These are phyloP conservation scores for Poecilia latipinna DNA, from an alignment of 2,113 vertebrate species.

Conservation along the genomic window DNA sequence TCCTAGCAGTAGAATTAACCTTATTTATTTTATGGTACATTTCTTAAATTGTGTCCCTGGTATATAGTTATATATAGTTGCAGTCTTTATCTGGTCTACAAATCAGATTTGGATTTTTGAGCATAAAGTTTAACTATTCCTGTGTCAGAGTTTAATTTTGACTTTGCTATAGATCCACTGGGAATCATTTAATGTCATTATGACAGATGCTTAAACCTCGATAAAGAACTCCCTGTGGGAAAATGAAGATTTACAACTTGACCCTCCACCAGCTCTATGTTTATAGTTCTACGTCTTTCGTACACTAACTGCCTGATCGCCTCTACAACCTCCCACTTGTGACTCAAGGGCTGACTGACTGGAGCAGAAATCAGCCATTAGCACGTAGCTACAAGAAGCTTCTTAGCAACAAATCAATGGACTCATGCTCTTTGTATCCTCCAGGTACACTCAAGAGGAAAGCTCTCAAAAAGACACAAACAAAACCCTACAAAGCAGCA, in stretches of 20 bases:
- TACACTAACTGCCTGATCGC: conserved; percentile 15
- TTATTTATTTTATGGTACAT: no score
- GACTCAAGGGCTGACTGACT: conserved; percentile 36
- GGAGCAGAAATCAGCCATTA: conserved; percentile 43
- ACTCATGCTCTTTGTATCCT: conserved; percentile 32
- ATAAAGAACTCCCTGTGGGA: conserved; percentile 1
- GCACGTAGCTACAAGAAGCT: conserved; percentile 28
- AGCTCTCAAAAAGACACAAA: conserved; percentile 40
- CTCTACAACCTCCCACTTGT: conserved; percentile 37
- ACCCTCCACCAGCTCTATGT: not conserved
- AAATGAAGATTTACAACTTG: conserved; percentile 24
- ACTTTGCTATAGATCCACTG: conserved; percentile 26
- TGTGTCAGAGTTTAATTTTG: conserved; percentile 22
- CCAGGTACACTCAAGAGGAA: conserved; percentile 18
- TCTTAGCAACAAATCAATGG: conserved; percentile 47
- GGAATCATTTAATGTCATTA: conserved; percentile 45
- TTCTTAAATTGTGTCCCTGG: no score
- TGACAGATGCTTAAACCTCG: conserved; percentile 1
- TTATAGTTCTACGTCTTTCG: conserved; percentile 13
- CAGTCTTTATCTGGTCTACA: no score
- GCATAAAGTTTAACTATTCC: not conserved
- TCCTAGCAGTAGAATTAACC: no score
- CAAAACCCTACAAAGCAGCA: conserved; percentile 41
- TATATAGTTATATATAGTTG: no score
- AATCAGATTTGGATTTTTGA: no score